Conservation (phyloP, 2,888 invertebrate species). For the Brachyptera risi region DNA sequence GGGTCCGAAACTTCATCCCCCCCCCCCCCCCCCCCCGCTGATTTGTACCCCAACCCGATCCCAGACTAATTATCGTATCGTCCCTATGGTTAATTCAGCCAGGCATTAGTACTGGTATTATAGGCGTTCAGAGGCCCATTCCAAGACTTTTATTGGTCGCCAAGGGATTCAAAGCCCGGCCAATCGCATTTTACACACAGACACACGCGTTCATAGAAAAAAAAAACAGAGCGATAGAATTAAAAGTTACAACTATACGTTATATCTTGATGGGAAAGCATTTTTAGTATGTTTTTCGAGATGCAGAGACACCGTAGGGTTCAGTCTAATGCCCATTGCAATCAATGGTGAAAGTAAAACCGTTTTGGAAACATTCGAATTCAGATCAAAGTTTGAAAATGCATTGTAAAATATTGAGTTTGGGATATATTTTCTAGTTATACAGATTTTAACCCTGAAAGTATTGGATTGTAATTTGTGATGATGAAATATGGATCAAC, state of each 20-base stretch:
- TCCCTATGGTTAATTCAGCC: conserved; percentile 45
- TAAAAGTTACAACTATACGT: conserved; percentile 30
- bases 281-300: conserved; percentile 5
- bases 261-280: conserved; percentile 9
- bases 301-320: conserved; percentile 9
- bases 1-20: conserved; percentile 26
- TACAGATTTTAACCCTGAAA: no score
- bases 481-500: no score
- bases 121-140: conserved; percentile 66
- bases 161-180: conserved; percentile 43
- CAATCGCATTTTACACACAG: conserved; percentile 25
- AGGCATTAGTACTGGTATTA: conserved; percentile 63
- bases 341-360: background rate
- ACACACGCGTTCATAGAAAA: background rate
- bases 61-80: conserved; percentile 32
- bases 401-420: no score
- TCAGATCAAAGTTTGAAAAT: no score
- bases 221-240: conserved; percentile 22
- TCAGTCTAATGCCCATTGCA: conserved; percentile 10
- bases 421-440: no score
- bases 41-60: conserved; percentile 30
- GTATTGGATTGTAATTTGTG: no score
- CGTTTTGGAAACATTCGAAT: conserved; percentile 2
- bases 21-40: conserved; percentile 33
- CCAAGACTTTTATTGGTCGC: conserved; percentile 61